These are phyloP conservation scores for Hippocampus comes DNA, from an alignment of 2,113 vertebrate species.

Conservation along the genomic window DNA sequence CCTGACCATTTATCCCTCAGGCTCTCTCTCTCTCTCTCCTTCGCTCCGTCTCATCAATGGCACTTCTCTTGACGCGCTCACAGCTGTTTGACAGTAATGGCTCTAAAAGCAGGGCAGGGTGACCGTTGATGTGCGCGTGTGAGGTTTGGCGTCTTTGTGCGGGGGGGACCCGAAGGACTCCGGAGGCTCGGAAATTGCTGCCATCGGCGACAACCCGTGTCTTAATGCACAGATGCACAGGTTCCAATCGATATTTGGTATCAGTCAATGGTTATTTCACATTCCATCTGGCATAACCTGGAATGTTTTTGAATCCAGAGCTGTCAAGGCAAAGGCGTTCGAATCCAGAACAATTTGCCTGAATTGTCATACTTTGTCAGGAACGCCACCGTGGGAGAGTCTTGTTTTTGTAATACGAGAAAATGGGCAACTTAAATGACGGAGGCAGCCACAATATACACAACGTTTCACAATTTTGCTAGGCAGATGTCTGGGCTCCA, in stretches of 20 bases:
- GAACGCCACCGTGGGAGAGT: too few relatives aligned
- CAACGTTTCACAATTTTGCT: too few relatives aligned
- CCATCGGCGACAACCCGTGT: conserved; percentile 15
- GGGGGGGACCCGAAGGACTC: conserved; percentile 47
- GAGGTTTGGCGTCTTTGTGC: conserved; percentile 6
- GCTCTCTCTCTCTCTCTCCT: conserved; percentile 45
- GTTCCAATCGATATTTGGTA: conserved; percentile 47
- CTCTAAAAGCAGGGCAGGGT: conserved; percentile 68
- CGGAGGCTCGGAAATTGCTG: conserved; percentile 21
- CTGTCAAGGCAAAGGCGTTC: too few relatives aligned
- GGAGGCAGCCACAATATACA: too few relatives aligned
- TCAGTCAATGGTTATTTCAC: conserved; percentile 19
- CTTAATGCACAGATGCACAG: conserved; percentile 17
- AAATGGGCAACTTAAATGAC: too few relatives aligned
- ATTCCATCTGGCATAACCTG: conserved; percentile 5
- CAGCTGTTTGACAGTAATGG: conserved; percentile 77
- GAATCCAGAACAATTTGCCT: too few relatives aligned
- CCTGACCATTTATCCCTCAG: conserved; percentile 63
- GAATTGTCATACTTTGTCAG: too few relatives aligned
- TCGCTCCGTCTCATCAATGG: conserved; percentile 41
- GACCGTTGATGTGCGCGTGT: conserved; percentile 40
- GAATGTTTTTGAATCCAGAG: background rate
- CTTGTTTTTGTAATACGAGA: too few relatives aligned
- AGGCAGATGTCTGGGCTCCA: too few relatives aligned
- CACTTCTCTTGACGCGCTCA: conserved; percentile 67